Evolutionary conservation across 2,113 vertebrate genomes (phyloP), one percentile per base, ranked within the genome.

Genomic region (Burhinus bistriatus): DNA sequence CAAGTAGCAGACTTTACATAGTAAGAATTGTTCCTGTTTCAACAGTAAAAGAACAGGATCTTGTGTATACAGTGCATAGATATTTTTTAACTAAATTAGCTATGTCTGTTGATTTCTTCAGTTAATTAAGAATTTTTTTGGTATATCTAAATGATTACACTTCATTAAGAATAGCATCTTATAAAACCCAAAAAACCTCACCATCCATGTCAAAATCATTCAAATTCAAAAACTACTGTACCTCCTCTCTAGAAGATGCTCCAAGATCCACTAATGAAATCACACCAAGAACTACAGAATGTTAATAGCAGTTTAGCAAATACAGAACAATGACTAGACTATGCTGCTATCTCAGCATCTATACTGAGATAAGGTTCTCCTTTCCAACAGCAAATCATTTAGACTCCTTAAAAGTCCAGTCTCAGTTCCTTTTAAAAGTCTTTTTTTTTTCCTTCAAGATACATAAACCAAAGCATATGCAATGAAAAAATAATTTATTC

Each of bases 1-100:
- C 68, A 64, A 81, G 54, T 3, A 47, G 12, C 54, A 83, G 34
- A 15, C 2, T 27, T 30, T 5, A 36, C 30, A 32, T 4, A 44
- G 12, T 11, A n/a, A 58, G 16, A 77, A 40, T 22, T 38, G 27
- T 40, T 51, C 42, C 32, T 21, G 3, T 38, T 76, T 52, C 70
- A 58, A 55, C 32, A 29, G 7, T 5, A 32, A 38, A 62, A 64
- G 1, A 75, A 29, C 15, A 65, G 27, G 40, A 52, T 9, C n/a
- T 32, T 30, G 8, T 17, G 20, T 8, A 23, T 5, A 21, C 5
- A 47, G 2, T 7, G 23, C 11, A 17, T 3, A 0, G 12, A 21
- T 17, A 29, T 30, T 72, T 49, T 49, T 27, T 2, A 59, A 38
- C 23, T 29, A 0, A 25, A 9, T 76, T 64, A 38, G 5, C 51